Evolutionary conservation across 2,113 vertebrate genomes (phyloP).

Genomic region (Heterotis niloticus): DNA sequence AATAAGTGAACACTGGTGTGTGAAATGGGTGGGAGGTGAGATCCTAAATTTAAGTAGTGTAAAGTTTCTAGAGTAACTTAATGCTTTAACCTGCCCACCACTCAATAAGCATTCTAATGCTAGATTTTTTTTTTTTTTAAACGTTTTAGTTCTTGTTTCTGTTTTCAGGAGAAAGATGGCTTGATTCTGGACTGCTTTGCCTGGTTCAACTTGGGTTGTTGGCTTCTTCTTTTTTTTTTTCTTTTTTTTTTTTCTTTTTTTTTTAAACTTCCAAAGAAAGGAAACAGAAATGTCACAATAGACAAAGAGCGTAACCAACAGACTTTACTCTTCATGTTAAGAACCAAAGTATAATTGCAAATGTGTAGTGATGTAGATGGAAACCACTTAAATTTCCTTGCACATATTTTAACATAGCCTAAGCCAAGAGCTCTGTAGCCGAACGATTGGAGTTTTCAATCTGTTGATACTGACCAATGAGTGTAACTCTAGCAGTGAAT

Average conservation of each 20-base stretch:
- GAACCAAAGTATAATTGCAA: conserved; percentile 66
- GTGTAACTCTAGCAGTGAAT: conserved; percentile 61
- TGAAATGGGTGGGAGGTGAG: conserved; percentile 37
- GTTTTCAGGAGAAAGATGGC: conserved; percentile 49
- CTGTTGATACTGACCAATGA: conserved; percentile 49
- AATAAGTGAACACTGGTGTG: conserved; percentile 62
- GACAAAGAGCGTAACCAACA: conserved; percentile 54
- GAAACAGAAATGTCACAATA: conserved; percentile 62
- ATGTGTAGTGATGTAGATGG: conserved; percentile 61
- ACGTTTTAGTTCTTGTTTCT: conserved; percentile 33
- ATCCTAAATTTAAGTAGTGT: conserved; percentile 71
- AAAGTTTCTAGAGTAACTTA: conserved; percentile 79
- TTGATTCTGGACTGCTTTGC: conserved; percentile 49
- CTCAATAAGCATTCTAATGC: conserved; percentile 70
- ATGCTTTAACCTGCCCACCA: conserved; percentile 77
- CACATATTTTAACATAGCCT: conserved; percentile 53
- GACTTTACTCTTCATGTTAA: conserved; percentile 66
- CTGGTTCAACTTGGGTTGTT: conserved; percentile 57
- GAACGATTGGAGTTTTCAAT: conserved; percentile 36
- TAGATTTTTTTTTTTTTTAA: conserved; percentile 52
- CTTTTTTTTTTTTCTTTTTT: too few relatives aligned
- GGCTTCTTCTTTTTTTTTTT: too few relatives aligned
- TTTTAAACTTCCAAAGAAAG: conserved; percentile 74
- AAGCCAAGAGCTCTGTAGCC: conserved; percentile 51
- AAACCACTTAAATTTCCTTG: conserved; percentile 65